These are phyloP conservation scores for Anarhynchus alexandrinus DNA, from an alignment of 2,113 vertebrate species.

Conservation along the genomic window DNA sequence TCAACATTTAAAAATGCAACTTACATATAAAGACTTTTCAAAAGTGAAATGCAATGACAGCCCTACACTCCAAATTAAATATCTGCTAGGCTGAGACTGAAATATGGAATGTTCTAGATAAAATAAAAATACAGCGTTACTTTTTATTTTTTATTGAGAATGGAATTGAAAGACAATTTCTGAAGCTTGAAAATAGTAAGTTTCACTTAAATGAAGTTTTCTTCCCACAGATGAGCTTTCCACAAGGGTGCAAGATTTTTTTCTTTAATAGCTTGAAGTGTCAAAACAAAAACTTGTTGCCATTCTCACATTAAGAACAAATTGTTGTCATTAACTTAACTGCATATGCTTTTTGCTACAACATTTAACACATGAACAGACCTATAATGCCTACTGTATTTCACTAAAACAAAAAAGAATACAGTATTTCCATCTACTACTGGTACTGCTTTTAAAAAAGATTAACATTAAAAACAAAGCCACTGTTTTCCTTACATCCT, in stretches of 20 bases:
- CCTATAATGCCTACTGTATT: conserved; percentile 70
- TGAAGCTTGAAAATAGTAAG: conserved; percentile 64
- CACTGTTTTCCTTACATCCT: conserved; percentile 66
- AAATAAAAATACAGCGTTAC: conserved; percentile 71
- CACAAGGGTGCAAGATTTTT: conserved; percentile 59
- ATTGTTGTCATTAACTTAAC: conserved; percentile 74
- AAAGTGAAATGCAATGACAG: conserved; percentile 72
- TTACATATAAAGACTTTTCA: conserved; percentile 61
- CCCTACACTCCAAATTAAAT: conserved; percentile 65
- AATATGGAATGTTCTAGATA: conserved; percentile 76
- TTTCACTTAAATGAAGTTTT: conserved; percentile 46
- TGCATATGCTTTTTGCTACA: conserved; percentile 69
- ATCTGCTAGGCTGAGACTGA: conserved; percentile 74
- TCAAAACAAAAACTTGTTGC: conserved; percentile 65
- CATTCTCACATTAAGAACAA: conserved; percentile 70
- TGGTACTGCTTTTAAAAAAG: conserved; percentile 77
- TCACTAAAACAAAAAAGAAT: conserved; percentile 78
- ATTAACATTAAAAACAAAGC: conserved; percentile 81
- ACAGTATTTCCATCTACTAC: conserved; percentile 74
- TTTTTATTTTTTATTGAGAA: conserved; percentile 76
- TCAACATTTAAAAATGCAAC: conserved; percentile 67
- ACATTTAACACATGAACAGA: conserved; percentile 81
- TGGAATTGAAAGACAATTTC: conserved; percentile 67
- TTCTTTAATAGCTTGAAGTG: conserved; percentile 54
- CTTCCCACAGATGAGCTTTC: conserved; percentile 54